These are phyloP conservation scores for Leptodactylus fuscus DNA, from an alignment of 2,113 vertebrate genomes.

Conservation along the genomic window DNA sequence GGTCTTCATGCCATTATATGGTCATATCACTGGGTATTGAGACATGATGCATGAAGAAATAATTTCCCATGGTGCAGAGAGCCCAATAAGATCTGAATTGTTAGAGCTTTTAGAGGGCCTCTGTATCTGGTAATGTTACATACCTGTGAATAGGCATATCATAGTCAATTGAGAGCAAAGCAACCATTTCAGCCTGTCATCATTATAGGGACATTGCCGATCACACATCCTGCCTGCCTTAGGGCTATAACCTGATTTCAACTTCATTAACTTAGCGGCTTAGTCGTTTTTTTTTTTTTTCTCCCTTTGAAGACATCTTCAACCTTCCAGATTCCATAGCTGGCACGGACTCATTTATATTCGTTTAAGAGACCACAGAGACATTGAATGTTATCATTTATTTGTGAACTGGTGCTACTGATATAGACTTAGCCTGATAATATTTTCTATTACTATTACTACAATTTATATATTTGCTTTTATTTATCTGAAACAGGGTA, in stretches of 20 bases:
- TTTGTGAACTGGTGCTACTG: no score
- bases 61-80: neutral
- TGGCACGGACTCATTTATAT: conserved; percentile 31
- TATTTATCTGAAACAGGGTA: no score
- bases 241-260: conserved; percentile 32
- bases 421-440: no score
- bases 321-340: conserved; percentile 2
- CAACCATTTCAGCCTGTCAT: conserved; percentile 3
- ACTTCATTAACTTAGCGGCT: conserved; percentile 38
- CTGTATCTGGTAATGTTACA: neutral
- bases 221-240: neutral
- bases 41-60: neutral
- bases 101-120: neutral
- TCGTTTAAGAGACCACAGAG: conserved; percentile 21
- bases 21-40: neutral
- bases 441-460: no score
- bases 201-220: neutral
- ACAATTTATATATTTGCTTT: no score
- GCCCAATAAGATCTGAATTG: neutral
- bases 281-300: conserved; percentile 4
- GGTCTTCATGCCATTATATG: neutral
- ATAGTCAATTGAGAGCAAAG: neutral
- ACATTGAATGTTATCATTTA: no score
- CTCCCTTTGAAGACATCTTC: conserved; percentile 37
- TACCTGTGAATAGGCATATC: neutral